Conservation (phyloP, 2,113 vertebrate genomes). For the Labrus mixtus region DNA sequence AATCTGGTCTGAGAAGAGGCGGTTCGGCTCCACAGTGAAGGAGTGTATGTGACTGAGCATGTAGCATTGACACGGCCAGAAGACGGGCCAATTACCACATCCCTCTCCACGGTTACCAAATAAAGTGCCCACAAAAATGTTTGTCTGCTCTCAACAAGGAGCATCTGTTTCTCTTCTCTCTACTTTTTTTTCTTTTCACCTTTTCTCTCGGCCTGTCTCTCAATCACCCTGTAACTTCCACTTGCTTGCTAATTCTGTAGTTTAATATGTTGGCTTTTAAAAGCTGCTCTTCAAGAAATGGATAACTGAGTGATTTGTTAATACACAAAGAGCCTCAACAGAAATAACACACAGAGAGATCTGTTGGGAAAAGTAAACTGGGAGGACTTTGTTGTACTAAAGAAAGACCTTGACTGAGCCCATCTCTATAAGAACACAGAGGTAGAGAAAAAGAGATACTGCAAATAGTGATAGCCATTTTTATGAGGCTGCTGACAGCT, state of each 20-base stretch:
- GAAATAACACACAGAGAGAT: conserved; percentile 32
- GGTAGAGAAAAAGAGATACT: conserved; percentile 6
- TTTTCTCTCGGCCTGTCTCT: conserved; percentile 27
- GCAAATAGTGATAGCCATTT: conserved; percentile 24
- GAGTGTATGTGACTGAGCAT: conserved; percentile 60
- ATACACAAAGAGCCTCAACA: conserved; percentile 4
- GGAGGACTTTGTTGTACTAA: conserved; percentile 8
- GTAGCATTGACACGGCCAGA: conserved; percentile 37
- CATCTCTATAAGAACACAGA: conserved; percentile 36
- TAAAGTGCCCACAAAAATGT: conserved; percentile 74
- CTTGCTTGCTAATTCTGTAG: conserved; percentile 13
- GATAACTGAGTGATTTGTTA: conserved; percentile 26
- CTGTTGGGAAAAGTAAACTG: conserved; percentile 30
- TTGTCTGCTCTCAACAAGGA: conserved; percentile 65
- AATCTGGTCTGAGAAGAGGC: conserved; percentile 50
- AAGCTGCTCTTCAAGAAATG: conserved; percentile 19
- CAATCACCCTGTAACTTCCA: conserved; percentile 8
- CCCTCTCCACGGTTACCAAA: conserved; percentile 75
- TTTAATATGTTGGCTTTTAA: conserved; percentile 26
- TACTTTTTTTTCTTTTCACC: conserved; percentile 13
- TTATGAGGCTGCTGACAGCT: conserved; percentile 63
- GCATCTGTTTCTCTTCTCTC: conserved; percentile 59
- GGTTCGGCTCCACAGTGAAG: conserved; percentile 49
- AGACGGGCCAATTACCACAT: conserved; percentile 69
- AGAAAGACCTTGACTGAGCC: conserved; percentile 31